Base-by-base conservation (phyloP, 2,797 vertebrate species). In the Apogon talboti region DNA sequence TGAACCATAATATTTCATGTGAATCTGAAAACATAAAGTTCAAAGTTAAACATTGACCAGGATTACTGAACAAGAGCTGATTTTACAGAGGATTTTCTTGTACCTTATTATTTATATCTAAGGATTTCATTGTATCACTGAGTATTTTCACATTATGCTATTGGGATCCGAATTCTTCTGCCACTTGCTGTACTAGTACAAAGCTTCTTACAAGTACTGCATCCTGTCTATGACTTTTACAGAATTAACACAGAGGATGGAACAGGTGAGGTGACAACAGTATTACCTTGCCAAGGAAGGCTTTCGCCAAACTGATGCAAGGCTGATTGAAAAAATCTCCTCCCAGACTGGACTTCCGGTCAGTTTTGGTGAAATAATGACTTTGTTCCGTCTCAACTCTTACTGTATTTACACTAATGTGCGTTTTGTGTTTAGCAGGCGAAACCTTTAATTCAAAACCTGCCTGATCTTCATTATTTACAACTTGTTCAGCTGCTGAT, bases 281-380 rank as follows among this genome's bases (percentile, higher is more conserved):
- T 42, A 4, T n/a, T 92, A 99, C 97, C 96, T 97, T 95, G 18
- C 97, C 96, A 14, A 99, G 94, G 40, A 98, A 92, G 0, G 94
- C 95, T 88, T 85, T 95, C 4, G 98, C 96, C 86, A 99, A 88
- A 75, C 59, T 46, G 63, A 94, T 54, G 66, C 96, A 97, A 0
- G 96, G 89, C 41, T 96, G 96, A 42, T 92, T 74, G 73, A 97
- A 99, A 59, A 97, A 98, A 0, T 91, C 91, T 5, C 87, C 81
- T 15, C 87, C 85, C 33, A 97, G 86, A 44, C 82, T 93, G 43
- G 49, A 51, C 28, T 67, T 81, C 42, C 42, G 67, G 7, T 89
- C 72, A 7, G 0, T 49, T 0, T 51, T 50, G 62, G 38, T 65
- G 80, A 97, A 97, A 38, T 96, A 96, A 37, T 81, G 85, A 68